Conservation (phyloP, 2,797 vertebrate genomes). For the Acanthornis magna region DNA sequence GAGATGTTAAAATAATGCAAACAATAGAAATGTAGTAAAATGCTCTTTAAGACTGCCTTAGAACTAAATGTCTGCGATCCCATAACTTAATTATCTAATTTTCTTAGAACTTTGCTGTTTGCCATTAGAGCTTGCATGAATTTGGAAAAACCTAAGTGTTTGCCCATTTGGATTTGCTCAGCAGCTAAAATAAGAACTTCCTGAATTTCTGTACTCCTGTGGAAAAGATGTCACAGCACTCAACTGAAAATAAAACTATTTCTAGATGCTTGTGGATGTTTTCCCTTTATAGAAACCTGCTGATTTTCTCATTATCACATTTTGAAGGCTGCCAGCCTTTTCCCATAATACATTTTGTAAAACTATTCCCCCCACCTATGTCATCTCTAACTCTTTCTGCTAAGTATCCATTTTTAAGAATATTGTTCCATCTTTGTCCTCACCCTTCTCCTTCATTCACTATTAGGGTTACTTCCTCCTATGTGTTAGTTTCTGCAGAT, state of each 20-base stretch:
- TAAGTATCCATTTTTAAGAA: neutral
- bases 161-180: neutral
- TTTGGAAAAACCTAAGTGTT: neutral
- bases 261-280: neutral
- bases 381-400: neutral
- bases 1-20: neutral
- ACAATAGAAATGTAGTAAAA: neutral
- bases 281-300: neutral
- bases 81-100: neutral
- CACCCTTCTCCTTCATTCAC: neutral
- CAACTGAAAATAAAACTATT: slow-evolving; percentile 6
- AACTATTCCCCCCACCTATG: neutral
- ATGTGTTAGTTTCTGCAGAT: neutral
- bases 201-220: neutral
- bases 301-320: neutral
- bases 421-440: neutral
- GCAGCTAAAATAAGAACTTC: slow-evolving; percentile 33
- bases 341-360: neutral
- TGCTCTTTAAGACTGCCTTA: neutral
- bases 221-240: slow-evolving; percentile 11
- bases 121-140: neutral
- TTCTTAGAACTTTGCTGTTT: neutral
- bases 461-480: neutral
- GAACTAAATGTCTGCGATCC: neutral
- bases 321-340: neutral